Evolutionary conservation across 2,888 invertebrate species (phyloP), one percentile per base, ranked within the genome.

Genomic region (Scrobipalpa atriplicella): DNA sequence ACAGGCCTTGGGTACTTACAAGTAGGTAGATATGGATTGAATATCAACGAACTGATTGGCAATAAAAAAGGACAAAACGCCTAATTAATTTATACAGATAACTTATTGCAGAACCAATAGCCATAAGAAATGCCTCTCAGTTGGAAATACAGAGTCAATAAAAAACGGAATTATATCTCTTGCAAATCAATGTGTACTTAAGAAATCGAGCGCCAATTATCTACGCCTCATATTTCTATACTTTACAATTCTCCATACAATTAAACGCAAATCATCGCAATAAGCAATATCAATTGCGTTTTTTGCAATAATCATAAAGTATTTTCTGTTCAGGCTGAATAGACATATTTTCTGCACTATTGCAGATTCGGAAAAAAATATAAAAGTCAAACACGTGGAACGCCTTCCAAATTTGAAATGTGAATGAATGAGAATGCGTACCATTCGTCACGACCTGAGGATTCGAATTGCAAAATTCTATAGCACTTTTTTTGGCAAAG

Each of bases 311-410:
- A 78, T 80, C 71, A 79, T 75, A 79, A 82, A 84, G 76, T 84
- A 87, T 83, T 85, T 85, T 56, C 11, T 56, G 54, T 21, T 56
- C 75, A 74, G 66, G 71, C 69, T 77, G 74, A 82, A 84, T 78
- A 74, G 82, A 70, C 70, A 76, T 47, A 82, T 85, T 89, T 88
- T 88, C 81, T 80, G 84, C 84, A 71, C 80, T 81, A 85, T 86
- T 88, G 88, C 86, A 74, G 70, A 74, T 75, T 66, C 72, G 70
- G 79, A 80, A 72, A 81, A 81, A 79, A 80, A 78, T 76, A 74
- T 71, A 76, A 79, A 85, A 88, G 87, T 89, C 86, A 88, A 89
- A 86, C 82, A 82, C 79, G 81, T 81, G 85, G 78, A 85, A 86
- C 89, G 90, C 88, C 85, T 89, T 86, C 88, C 70, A 85, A 85